Percentiles rank a stretch among this genome's conserved stretches.
phyloP scores from a whole-genome alignment of 1,140 invertebrate species.

The Telenomus remus region DNA sequence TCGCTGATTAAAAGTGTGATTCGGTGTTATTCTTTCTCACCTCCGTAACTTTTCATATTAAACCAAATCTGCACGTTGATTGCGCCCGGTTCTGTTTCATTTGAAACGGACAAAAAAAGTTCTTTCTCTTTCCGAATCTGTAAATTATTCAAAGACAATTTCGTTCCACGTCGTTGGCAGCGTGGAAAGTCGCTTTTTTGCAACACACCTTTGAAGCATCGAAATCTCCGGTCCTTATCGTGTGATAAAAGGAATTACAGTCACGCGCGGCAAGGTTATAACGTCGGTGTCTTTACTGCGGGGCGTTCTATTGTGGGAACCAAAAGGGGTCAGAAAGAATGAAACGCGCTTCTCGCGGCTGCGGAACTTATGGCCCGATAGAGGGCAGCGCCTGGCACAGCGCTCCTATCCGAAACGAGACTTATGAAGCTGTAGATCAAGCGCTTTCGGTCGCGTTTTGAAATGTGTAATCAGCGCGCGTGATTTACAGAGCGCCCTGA shows the following conservation, averaged over 20 bases:
- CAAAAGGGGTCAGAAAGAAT: constrained; percentile 20
- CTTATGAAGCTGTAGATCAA: constrained; percentile 71
- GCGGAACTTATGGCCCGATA: constrained; percentile 43
- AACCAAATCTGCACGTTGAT: too few species aligned
- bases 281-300: constrained; percentile 57
- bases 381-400: constrained; percentile 24
- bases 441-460: constrained; percentile 68
- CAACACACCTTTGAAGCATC: constrained; percentile 27
- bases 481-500: constrained; percentile 68
- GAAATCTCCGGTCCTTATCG: constrained; percentile 54
- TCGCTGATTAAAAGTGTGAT: not conserved
- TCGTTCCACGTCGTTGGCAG: too few species aligned
- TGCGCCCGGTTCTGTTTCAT: too few species aligned
- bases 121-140: too few species aligned
- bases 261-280: constrained; percentile 35
- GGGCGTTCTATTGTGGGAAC: constrained; percentile 14
- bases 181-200: too few species aligned
- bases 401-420: constrained; percentile 31
- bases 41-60: too few species aligned
- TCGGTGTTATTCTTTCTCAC: not conserved
- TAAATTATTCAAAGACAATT: too few species aligned
- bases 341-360: constrained; percentile 35
- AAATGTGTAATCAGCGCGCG: constrained; percentile 71
- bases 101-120: too few species aligned
- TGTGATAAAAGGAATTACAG: constrained; percentile 58